Base-by-base conservation (phyloP, 2,797 vertebrate genomes). In the Xenops minutus region DNA sequence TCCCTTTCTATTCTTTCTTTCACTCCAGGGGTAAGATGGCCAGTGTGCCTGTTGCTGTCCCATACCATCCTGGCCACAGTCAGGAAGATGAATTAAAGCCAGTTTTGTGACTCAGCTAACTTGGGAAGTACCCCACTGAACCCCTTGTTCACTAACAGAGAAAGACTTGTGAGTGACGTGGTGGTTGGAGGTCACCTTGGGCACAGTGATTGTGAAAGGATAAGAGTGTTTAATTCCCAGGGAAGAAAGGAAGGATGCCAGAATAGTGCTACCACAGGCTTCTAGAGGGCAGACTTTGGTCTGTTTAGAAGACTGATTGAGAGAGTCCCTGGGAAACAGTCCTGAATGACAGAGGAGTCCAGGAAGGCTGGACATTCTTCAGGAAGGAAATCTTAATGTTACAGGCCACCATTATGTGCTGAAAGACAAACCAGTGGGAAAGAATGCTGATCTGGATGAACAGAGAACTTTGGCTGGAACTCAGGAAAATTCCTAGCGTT, bases 11-110 rank as follows among this genome's bases (percentile, higher is more conserved):
- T 41, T 63, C 64, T 69, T 64, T 24, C 0, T 19, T 75, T 48
- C 36, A 5, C n/a, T 43, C 16, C 0, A 0, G 7, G 7, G 61
- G 4, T 39, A 27, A 58, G 43, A 44, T 29, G 36, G 14, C n/a
- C 68, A 12, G 0, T 6, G 6, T 48, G 37, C 22, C 48, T 39
- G 16, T 18, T 39, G 41, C 74, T 55, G 29, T 7, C 17, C 54
- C 3, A 3, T 51, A 54, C 15, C 49, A 73, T 10, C 20, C 43
- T 48, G 67, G n/a, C 8, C 58, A 37, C 24, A 21, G 34, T 22
- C 73, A 43, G 41, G 5, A 44, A 8, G 12, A 61, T n/a, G 10
- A 14, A 14, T 46, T 79, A 66, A 73, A 76, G 4, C 18, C 21
- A 44, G 8, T 49, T 75, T 74, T 67, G 24, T 80, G 68, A 37